Conservation (phyloP, 2,113 vertebrate genomes). For the Crocuta crocuta region DNA sequence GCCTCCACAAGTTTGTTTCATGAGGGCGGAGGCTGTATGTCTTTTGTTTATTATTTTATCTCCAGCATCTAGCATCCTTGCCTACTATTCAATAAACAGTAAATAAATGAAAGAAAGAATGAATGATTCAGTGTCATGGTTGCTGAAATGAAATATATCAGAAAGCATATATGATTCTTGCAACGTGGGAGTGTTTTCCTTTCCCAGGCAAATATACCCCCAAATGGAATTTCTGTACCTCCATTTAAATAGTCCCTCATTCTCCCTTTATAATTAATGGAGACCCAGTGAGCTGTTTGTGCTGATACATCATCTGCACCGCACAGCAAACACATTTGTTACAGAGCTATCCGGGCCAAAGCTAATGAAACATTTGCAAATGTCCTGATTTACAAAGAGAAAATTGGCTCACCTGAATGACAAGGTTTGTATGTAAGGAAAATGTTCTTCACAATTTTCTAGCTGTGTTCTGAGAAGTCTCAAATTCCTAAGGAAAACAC, state of each 20-base stretch:
- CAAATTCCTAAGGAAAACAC: not conserved
- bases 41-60: not conserved
- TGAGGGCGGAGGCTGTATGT: not conserved
- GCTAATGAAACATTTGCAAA: slow-evolving; percentile 49
- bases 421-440: slow-evolving; percentile 54
- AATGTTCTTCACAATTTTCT: slow-evolving; percentile 60
- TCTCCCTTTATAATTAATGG: slow-evolving; percentile 62
- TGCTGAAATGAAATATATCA: not conserved
- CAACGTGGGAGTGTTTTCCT: not conserved
- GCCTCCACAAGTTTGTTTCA: not conserved
- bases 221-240: slow-evolving; percentile 10
- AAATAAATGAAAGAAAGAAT: not conserved
- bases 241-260: not conserved
- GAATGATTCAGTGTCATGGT: not conserved
- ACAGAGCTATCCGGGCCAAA: slow-evolving; percentile 64
- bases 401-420: slow-evolving; percentile 75
- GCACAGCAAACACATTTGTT: slow-evolving; percentile 48
- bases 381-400: slow-evolving; percentile 41
- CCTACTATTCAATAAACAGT: not conserved
- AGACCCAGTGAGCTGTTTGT: slow-evolving; percentile 31
- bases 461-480: not conserved
- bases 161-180: not conserved
- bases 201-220: not conserved
- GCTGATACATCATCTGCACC: slow-evolving; percentile 52
- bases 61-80: not conserved